Conservation (phyloP, 2,888 invertebrate genomes). For the Lissocephala sabroskyi region DNA sequence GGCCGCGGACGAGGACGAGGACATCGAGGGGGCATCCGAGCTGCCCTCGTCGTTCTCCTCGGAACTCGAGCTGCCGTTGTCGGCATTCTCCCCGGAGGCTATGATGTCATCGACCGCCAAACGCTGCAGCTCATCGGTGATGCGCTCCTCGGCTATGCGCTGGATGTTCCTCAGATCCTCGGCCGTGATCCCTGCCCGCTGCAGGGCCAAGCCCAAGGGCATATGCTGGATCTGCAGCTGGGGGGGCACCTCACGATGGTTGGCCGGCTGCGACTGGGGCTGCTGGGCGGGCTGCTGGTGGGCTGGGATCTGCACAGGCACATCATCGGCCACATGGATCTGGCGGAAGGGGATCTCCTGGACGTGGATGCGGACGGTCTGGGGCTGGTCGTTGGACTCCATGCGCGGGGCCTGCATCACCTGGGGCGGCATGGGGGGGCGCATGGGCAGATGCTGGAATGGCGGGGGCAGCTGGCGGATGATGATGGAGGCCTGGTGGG, state of each 20-base stretch:
- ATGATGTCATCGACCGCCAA: constrained; percentile 68
- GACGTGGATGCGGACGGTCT: constrained; percentile 72
- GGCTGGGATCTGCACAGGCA: constrained; percentile 65
- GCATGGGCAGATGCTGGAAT: constrained; percentile 72
- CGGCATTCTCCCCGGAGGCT: constrained; percentile 52
- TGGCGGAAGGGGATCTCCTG: constrained; percentile 73
- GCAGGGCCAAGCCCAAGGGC: constrained; percentile 69
- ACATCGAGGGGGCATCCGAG: constrained; percentile 25
- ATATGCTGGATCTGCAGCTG: constrained; percentile 69
- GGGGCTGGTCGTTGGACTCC: constrained; percentile 66
- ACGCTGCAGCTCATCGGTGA: constrained; percentile 69
- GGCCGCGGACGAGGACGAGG: constrained; percentile 38
- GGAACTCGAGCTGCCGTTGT: constrained; percentile 48
- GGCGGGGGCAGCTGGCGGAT: constrained; percentile 69
- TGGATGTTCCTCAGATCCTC: constrained; percentile 72
- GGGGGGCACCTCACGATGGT: constrained; percentile 45
- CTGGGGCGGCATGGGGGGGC: constrained; percentile 71
- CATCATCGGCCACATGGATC: constrained; percentile 70
- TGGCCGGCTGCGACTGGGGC: too few species aligned
- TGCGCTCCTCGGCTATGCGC: constrained; percentile 71
- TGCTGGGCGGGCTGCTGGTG: constrained; percentile 24
- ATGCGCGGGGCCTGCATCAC: constrained; percentile 73
- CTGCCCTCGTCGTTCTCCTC: constrained; percentile 53
- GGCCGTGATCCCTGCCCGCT: constrained; percentile 71
- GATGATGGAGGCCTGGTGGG: constrained; percentile 59